Conservation (phyloP, 2,797 vertebrate species). For the Falco cherrug region DNA sequence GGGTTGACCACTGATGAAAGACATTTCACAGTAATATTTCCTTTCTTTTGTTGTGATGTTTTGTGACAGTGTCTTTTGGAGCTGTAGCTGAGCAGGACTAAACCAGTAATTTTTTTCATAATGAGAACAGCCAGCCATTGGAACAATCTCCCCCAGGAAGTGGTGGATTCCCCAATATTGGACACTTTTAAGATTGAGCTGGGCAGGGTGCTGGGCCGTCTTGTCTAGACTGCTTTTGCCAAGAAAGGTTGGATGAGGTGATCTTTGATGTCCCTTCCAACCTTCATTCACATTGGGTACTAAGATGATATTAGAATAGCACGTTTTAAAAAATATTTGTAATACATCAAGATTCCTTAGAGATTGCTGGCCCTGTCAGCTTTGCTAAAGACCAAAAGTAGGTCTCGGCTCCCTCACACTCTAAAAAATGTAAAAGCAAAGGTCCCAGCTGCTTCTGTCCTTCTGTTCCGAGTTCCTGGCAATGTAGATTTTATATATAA, state of each 20-base stretch:
- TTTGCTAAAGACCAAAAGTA: neutral
- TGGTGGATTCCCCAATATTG: rapidly evolving
- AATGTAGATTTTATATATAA: neutral
- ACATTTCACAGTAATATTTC: neutral
- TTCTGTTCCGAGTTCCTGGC: neutral
- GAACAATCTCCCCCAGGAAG: neutral
- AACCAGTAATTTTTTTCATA: neutral
- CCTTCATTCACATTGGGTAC: neutral
- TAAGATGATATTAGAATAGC: neutral
- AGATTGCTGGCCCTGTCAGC: neutral
- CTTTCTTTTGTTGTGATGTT: neutral
- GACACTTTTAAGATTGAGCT: rapidly evolving
- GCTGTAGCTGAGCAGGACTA: neutral
- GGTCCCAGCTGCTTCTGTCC: neutral
- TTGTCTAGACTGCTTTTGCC: neutral
- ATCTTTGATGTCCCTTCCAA: neutral
- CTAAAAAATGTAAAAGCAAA: neutral
- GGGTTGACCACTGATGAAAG: neutral
- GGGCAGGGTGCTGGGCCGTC: rapidly evolving
- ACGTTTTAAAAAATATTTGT: neutral
- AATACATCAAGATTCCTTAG: neutral
- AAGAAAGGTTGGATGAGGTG: neutral
- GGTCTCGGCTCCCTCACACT: neutral
- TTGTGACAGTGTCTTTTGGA: neutral
- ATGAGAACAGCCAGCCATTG: neutral